Evolutionary conservation across 2,797 vertebrate species (phyloP).

Genomic region (Neopelma chrysocephalum): DNA sequence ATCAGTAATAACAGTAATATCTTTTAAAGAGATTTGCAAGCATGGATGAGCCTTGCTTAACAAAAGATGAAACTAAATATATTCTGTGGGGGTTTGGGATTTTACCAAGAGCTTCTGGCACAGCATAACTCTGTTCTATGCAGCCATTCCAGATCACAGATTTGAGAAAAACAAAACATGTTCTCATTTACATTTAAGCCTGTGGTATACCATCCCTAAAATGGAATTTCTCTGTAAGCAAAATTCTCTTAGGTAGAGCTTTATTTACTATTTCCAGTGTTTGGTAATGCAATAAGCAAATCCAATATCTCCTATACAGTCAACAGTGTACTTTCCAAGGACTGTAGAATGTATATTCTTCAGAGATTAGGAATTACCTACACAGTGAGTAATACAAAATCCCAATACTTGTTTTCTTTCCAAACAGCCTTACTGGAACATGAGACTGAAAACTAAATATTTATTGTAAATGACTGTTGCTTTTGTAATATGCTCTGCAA

Average conservation of each 20-base stretch:
- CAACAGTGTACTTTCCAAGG: constrained; percentile 13
- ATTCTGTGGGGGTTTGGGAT: neutral
- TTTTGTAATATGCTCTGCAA: neutral
- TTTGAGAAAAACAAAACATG: neutral
- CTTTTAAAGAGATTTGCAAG: neutral
- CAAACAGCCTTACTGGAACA: constrained; percentile 21
- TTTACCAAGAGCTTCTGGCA: neutral
- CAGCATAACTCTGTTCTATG: neutral
- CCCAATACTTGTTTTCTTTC: constrained; percentile 53
- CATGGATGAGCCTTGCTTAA: neutral
- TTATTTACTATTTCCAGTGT: neutral
- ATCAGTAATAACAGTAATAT: neutral
- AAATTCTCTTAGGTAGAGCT: neutral
- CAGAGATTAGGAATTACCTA: constrained; percentile 1
- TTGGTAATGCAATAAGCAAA: constrained; percentile 3
- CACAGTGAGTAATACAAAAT: constrained; percentile 47
- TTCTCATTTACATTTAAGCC: neutral
- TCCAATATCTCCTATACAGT: neutral
- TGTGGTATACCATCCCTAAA: neutral
- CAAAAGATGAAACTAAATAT: neutral
- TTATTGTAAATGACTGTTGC: neutral
- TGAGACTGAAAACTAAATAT: neutral
- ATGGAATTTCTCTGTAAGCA: neutral
- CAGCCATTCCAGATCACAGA: neutral
- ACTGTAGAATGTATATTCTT: neutral